Evolutionary conservation across 2,888 invertebrate species (phyloP).

Genomic region (Mesoligia furuncula): DNA sequence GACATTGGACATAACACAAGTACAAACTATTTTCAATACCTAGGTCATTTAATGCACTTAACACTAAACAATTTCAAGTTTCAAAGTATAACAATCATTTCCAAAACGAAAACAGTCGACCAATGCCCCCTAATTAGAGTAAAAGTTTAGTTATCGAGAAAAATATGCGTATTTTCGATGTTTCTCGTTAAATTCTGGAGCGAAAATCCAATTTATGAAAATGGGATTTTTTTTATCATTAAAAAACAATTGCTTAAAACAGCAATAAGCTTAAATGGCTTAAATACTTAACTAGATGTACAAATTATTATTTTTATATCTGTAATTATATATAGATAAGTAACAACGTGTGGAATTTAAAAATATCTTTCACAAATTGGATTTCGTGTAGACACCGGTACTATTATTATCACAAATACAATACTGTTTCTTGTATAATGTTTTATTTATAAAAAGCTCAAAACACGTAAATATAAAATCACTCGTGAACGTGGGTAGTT

Average conservation of each 20-base stretch:
- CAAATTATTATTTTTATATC: constrained; percentile 74
- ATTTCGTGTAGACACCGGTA: constrained; percentile 69
- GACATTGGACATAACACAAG: constrained; percentile 69
- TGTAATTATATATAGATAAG: constrained; percentile 68
- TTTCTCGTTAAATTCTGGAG: constrained; percentile 68
- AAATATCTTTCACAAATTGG: constrained; percentile 76
- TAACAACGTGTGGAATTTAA: constrained; percentile 69
- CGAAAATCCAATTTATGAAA: constrained; percentile 82
- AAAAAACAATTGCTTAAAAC: constrained; percentile 82
- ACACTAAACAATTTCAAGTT: constrained; percentile 47
- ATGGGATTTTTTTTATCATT: constrained; percentile 68
- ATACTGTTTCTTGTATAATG: constrained; percentile 74
- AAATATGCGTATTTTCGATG: constrained; percentile 76
- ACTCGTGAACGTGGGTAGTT: constrained; percentile 75
- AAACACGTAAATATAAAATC: constrained; percentile 77
- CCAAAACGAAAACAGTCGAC: constrained; percentile 56
- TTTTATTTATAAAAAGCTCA: constrained; percentile 86
- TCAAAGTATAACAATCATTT: constrained; percentile 43
- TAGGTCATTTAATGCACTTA: constrained; percentile 55
- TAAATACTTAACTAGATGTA: constrained; percentile 77
- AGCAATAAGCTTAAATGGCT: constrained; percentile 81
- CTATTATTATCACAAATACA: constrained; percentile 74
- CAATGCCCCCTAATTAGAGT: constrained; percentile 62
- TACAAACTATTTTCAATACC: constrained; percentile 45
- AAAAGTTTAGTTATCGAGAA: constrained; percentile 60